Evolutionary conservation across 2,113 vertebrate genomes (phyloP).

Genomic region (Psammodynastes pulverulentus): DNA sequence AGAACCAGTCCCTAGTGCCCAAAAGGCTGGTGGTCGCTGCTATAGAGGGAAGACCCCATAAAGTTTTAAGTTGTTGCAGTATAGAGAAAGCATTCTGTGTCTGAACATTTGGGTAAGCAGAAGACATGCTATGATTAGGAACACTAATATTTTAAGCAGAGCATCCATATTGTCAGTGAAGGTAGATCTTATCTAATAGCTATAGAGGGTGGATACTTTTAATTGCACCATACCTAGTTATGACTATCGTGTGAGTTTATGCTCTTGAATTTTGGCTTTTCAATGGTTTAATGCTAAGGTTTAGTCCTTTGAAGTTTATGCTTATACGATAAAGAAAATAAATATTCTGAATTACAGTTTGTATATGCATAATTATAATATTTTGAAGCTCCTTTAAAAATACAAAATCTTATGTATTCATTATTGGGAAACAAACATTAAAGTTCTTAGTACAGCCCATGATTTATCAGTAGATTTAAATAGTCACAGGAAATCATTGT

Average conservation of each 20-base stretch:
- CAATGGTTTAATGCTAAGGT: neutral
- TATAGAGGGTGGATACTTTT: neutral
- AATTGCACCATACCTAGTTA: neutral
- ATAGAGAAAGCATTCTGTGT: constrained; percentile 7
- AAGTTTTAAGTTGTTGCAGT: constrained; percentile 39
- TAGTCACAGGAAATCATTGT: neutral
- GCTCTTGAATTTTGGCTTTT: neutral
- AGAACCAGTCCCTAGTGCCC: neutral
- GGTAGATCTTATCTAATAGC: neutral
- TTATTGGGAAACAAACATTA: neutral
- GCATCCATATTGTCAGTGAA: neutral
- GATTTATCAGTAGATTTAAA: neutral
- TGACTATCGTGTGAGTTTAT: neutral
- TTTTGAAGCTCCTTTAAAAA: neutral
- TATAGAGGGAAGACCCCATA: constrained; percentile 24
- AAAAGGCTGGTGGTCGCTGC: neutral
- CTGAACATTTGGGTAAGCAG: constrained; percentile 38
- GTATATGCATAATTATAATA: neutral
- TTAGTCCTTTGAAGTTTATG: neutral
- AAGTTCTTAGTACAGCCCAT: neutral
- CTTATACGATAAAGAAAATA: neutral
- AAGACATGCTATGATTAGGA: neutral
- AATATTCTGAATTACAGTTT: neutral
- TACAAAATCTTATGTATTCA: neutral
- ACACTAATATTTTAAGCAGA: neutral